Conservation (phyloP, 2,113 vertebrate species). For the Aegithalos caudatus region DNA sequence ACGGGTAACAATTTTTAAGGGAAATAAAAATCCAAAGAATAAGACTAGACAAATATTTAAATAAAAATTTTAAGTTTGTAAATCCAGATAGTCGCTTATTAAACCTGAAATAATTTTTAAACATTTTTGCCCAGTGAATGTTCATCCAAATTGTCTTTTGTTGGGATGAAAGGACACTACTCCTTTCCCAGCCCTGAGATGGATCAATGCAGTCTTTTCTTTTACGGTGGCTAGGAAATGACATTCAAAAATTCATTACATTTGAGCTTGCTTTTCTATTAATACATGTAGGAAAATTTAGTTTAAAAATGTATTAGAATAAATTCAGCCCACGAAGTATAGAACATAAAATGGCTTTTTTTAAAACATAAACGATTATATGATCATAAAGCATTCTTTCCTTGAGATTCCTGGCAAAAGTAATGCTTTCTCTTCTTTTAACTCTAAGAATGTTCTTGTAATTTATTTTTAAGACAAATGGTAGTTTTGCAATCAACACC, state of each 20-base stretch:
- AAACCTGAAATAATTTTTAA: neutral
- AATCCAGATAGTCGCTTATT: neutral
- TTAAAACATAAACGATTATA: neutral
- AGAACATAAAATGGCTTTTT: neutral
- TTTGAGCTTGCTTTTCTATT: neutral
- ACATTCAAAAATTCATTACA: neutral
- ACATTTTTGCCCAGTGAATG: neutral
- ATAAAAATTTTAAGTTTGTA: neutral
- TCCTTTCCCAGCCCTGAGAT: neutral
- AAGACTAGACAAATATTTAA: neutral
- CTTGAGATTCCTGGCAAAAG: neutral
- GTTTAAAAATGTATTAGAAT: neutral
- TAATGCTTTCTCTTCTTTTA: neutral
- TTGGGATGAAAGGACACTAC: neutral
- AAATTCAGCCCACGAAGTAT: neutral
- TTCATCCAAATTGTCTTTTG: neutral
- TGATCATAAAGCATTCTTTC: neutral
- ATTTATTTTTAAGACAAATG: neutral
- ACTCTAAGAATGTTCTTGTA: neutral
- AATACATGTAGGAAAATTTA: neutral
- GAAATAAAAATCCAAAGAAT: rapidly evolving
- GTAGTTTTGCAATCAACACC: neutral
- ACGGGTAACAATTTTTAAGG: neutral
- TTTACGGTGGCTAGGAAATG: neutral
- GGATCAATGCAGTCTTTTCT: neutral